phyloP scores from a whole-genome alignment of 2,797 vertebrate genomes.

The Mormyrus hasselquistii region DNA sequence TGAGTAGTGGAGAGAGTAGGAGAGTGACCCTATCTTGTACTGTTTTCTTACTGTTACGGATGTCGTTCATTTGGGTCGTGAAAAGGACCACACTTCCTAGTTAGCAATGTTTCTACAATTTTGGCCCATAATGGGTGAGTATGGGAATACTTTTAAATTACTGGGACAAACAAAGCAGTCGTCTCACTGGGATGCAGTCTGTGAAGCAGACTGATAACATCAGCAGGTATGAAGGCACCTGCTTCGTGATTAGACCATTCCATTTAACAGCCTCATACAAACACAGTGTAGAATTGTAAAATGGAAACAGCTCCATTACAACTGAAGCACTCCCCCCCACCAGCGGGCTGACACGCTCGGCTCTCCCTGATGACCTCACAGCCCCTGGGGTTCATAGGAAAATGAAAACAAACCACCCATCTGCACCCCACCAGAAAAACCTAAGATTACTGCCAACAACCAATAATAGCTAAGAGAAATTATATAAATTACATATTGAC shows the following conservation, averaged over 20 bases:
- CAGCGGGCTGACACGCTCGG: neutral
- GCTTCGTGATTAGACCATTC: neutral
- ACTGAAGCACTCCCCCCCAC: neutral
- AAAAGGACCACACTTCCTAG: neutral
- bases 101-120: neutral
- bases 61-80: neutral
- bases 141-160: neutral
- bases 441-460: neutral
- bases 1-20: neutral
- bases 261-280: neutral
- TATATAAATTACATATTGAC: neutral
- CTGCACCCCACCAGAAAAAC: neutral
- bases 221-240: neutral
- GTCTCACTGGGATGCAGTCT: neutral
- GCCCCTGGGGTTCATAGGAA: neutral
- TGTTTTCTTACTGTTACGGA: neutral
- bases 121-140: no score
- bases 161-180: neutral
- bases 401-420: neutral
- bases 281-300: neutral
- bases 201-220: neutral
- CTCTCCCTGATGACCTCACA: neutral
- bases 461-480: neutral
- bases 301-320: neutral
- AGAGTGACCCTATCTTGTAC: neutral